Evolutionary conservation across 2,888 invertebrate genomes (phyloP).

Genomic region (Eupithecia dodoneata): DNA sequence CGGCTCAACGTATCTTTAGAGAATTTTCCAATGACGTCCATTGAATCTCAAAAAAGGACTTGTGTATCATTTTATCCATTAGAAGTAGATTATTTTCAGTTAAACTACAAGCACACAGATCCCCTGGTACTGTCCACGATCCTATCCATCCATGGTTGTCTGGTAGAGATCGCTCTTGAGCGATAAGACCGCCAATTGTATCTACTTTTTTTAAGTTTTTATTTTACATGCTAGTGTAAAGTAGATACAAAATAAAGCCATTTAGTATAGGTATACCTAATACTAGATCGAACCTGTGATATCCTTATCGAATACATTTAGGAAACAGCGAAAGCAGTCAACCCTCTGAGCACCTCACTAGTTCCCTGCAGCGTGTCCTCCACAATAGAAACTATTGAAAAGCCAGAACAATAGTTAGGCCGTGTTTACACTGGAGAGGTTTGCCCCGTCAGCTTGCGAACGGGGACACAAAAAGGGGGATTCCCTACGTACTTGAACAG

Average conservation of each 20-base stretch:
- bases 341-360: slow-evolving; percentile 37
- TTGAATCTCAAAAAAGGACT: neutral
- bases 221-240: too few relatives aligned
- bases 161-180: too few relatives aligned
- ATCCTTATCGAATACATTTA: neutral
- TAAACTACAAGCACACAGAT: too few relatives aligned
- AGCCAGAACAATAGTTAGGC: slow-evolving; percentile 67
- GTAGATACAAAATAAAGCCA: too few relatives aligned
- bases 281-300: too few relatives aligned
- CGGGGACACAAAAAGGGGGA: slow-evolving; percentile 38
- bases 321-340: neutral
- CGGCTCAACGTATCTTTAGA: neutral
- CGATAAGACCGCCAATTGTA: too few relatives aligned
- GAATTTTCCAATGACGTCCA: neutral
- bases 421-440: slow-evolving; percentile 63
- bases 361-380: slow-evolving; percentile 39
- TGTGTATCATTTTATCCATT: too few relatives aligned
- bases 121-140: too few relatives aligned
- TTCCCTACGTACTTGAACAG: slow-evolving; percentile 23
- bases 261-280: too few relatives aligned
- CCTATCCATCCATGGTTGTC: too few relatives aligned
- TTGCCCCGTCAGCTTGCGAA: slow-evolving; percentile 47
- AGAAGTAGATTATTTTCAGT: too few relatives aligned
- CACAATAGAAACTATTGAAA: slow-evolving; percentile 68
- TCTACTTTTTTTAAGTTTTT: too few relatives aligned